Conservation (phyloP, 2,888 invertebrate genomes). For the Artemia sp. region DNA sequence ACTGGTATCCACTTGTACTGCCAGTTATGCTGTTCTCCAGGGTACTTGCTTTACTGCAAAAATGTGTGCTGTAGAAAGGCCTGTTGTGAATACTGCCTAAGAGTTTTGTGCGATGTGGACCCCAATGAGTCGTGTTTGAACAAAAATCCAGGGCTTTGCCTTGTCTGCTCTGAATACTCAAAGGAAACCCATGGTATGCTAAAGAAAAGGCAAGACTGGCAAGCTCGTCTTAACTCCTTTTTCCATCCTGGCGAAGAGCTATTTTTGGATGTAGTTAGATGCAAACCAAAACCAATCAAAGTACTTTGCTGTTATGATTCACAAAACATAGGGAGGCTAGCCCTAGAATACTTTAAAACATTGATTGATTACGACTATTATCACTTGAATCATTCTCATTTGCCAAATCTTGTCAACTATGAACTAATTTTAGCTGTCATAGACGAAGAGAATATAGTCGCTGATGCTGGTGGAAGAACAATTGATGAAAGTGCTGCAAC, state of each 20-base stretch:
- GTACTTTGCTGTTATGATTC: constrained; percentile 7
- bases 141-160: constrained; percentile 10
- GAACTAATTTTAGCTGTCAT: no score
- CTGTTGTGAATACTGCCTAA: background rate
- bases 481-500: no score
- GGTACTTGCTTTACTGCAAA: background rate
- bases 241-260: background rate
- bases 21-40: background rate
- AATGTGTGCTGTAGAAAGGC: background rate
- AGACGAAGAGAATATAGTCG: no score
- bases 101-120: background rate
- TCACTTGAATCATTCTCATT: no score
- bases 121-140: background rate
- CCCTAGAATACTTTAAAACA: no score
- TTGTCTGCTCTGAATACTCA: background rate
- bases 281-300: background rate
- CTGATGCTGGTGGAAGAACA: no score
- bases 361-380: no score
- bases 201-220: constrained; percentile 5
- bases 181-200: constrained; percentile 3
- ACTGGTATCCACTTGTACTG: background rate
- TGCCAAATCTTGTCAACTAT: no score
- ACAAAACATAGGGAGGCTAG: background rate
- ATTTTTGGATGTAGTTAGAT: background rate
- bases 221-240: background rate